A percentile compares a stretch with the other conserved stretches of the same genome.
These are phyloP conservation scores for Hybos culiciformis DNA, from an alignment of 2,888 invertebrate species.

Conservation along the genomic window DNA sequence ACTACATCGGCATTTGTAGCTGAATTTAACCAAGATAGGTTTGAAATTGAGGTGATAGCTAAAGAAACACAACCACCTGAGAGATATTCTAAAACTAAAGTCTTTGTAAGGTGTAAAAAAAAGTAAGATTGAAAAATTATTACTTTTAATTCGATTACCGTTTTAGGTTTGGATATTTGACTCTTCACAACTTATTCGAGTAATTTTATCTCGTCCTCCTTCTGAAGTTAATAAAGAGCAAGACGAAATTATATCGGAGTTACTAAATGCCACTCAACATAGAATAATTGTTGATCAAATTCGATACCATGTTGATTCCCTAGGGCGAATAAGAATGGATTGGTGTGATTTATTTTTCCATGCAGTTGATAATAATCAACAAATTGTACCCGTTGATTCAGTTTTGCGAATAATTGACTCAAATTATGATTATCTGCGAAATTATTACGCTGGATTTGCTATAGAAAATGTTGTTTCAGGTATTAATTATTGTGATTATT, in stretches of 20 bases:
- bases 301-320: constrained; percentile 54
- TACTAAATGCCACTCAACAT: constrained; percentile 63
- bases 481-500: too few species aligned
- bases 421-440: constrained; percentile 69
- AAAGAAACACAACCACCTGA: constrained; percentile 68
- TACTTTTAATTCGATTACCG: not conserved
- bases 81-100: constrained; percentile 58
- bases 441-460: constrained; percentile 55
- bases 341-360: constrained; percentile 78
- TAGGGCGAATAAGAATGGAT: constrained; percentile 37
- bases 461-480: constrained; percentile 61
- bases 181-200: constrained; percentile 64
- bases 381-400: constrained; percentile 62
- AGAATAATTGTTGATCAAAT: constrained; percentile 69
- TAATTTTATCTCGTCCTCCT: constrained; percentile 71
- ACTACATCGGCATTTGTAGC: constrained; percentile 68
- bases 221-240: constrained; percentile 58
- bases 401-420: constrained; percentile 70
- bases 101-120: constrained; percentile 49
- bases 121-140: not conserved
- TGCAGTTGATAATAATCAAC: constrained; percentile 61
- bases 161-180: constrained; percentile 79
- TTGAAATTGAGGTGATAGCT: constrained; percentile 70
- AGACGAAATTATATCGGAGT: constrained; percentile 53
- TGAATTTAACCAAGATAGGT: constrained; percentile 79